These are phyloP conservation scores for Drosophila persimilis DNA, from an alignment of 1,140 invertebrate species.

Conservation along the genomic window DNA sequence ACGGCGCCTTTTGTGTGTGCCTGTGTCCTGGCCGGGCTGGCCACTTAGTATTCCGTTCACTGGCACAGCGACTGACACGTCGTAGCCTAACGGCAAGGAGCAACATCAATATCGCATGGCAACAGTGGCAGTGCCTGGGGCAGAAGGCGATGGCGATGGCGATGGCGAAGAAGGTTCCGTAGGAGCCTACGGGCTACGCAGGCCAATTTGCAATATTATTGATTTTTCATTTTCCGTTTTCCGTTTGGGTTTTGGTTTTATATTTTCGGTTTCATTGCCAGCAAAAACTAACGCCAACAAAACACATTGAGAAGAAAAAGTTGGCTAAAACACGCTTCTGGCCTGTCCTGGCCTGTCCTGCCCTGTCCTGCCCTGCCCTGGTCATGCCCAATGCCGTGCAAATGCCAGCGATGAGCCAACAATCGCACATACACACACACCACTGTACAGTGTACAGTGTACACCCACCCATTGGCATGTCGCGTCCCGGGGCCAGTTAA, in stretches of 20 bases:
- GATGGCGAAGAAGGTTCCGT: conserved; percentile 1
- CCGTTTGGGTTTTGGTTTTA: conserved; percentile 39
- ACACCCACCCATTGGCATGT: conserved; percentile 42
- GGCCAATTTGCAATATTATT: conserved; percentile 77
- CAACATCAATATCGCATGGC: conserved; percentile 34
- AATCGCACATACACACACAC: conserved; percentile 30
- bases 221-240: conserved; percentile 67
- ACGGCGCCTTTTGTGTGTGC: conserved; percentile 54
- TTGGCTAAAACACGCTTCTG: conserved; percentile 64
- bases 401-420: conserved; percentile 67
- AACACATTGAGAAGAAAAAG: conserved; percentile 69
- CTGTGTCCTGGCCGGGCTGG: conserved; percentile 18
- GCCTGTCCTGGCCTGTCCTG: conserved; percentile 27
- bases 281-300: conserved; percentile 55
- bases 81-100: conserved; percentile 44
- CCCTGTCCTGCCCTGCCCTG: conserved; percentile 15
- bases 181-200: conserved; percentile 37
- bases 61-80: conserved; percentile 53
- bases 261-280: conserved; percentile 69
- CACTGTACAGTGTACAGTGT: conserved; percentile 9
- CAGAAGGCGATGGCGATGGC: neutral
- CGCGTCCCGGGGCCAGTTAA: conserved; percentile 59
- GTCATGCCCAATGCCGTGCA: conserved; percentile 53
- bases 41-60: conserved; percentile 66
- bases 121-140: conserved; percentile 18